Evolutionary conservation across 2,888 invertebrate species (phyloP).

Genomic region (Rugalucina vietnamica): DNA sequence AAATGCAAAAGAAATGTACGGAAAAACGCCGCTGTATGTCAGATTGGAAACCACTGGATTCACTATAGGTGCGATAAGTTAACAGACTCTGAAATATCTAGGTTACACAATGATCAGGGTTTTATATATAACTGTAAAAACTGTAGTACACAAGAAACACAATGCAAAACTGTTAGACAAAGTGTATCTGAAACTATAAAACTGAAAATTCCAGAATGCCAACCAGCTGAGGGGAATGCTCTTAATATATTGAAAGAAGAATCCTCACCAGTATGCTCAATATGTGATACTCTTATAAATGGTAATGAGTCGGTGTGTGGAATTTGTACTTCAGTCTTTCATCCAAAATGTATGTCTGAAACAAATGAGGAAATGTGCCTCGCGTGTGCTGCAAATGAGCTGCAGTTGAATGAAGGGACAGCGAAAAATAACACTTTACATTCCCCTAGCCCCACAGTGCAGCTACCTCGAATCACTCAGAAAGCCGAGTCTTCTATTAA

Average conservation of each 20-base stretch:
- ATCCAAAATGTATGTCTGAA: neutral
- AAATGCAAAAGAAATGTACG: neutral
- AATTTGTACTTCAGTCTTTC: neutral
- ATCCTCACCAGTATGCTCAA: neutral
- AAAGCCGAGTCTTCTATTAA: no score
- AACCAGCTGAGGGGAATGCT: no score
- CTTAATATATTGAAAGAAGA: neutral
- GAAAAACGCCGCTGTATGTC: neutral
- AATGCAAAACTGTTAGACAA: no score
- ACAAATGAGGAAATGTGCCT: neutral
- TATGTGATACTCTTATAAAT: neutral
- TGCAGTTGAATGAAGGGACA: neutral
- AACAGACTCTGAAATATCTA: neutral
- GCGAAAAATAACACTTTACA: no score
- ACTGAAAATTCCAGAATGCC: no score
- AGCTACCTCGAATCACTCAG: no score
- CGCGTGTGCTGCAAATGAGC: neutral
- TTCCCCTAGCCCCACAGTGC: no score
- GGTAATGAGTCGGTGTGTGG: neutral
- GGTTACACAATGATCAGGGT: neutral
- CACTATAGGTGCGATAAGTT: neutral
- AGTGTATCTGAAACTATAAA: no score
- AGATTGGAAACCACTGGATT: neutral
- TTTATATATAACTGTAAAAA: neutral
- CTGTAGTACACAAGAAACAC: neutral